phyloP scores from a whole-genome alignment of 2,797 vertebrate genomes.

The Arnoldichthys spilopterus region DNA sequence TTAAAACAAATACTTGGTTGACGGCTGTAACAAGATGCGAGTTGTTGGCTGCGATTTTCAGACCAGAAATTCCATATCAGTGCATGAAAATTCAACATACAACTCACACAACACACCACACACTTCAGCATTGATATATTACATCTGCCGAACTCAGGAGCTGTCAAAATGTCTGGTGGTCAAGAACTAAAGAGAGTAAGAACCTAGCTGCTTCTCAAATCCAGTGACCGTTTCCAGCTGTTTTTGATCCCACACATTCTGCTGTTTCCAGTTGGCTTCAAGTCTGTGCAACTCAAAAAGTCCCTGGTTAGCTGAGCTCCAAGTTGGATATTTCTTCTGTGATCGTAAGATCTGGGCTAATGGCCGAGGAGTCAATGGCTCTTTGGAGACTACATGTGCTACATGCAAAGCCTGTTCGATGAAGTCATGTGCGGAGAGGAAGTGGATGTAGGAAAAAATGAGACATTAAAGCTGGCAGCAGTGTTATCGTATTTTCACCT shows the following conservation, averaged over 20 bases:
- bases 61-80: neutral
- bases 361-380: slow-evolving; percentile 13
- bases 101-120: neutral
- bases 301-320: slow-evolving; percentile 5
- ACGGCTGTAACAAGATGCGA: too few relatives aligned
- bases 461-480: neutral
- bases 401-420: neutral
- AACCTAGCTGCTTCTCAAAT: neutral
- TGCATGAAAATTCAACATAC: neutral
- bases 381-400: slow-evolving; percentile 16
- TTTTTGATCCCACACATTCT: slow-evolving; percentile 28
- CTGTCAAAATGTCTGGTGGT: neutral
- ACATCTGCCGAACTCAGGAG: neutral
- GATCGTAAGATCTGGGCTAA: slow-evolving; percentile 26
- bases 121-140: too few relatives aligned
- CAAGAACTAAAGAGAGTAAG: neutral
- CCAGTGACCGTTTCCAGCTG: slow-evolving; percentile 22
- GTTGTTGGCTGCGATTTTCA: too few relatives aligned
- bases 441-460: slow-evolving; percentile 29
- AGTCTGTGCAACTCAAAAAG: slow-evolving; percentile 11
- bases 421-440: slow-evolving; percentile 16
- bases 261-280: slow-evolving; percentile 8
- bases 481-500: slow-evolving; percentile 37
- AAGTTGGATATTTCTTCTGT: slow-evolving; percentile 10
- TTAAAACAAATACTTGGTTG: too few relatives aligned